Base-by-base conservation (phyloP, 2,888 invertebrate species). In the Parelbella ahira region DNA sequence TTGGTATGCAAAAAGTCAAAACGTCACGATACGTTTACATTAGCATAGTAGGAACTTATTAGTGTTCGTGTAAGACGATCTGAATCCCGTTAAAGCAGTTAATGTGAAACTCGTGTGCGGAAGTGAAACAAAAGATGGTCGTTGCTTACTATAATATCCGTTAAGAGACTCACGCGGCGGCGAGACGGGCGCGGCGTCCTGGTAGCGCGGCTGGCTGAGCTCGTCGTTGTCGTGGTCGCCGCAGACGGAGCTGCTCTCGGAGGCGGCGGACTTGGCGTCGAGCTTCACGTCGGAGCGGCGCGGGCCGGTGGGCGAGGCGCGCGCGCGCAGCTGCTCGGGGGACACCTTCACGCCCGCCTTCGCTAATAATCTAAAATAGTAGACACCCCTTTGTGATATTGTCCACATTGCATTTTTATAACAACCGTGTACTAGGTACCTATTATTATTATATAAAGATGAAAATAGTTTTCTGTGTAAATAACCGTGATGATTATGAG, bases 271-370 rank as follows among this genome's bases (percentile, higher is more conserved):
- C 60, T 94, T 93, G 15, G 94, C 90, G 62, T 95, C 95, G 52
- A 95, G 75, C 64, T 94, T 92, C 58, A 93, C 91, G 67, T 94
- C 94, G 4, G 92, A 92, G 28, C 93, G 89, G 6, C 93, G 88
- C 1, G 94, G 93, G 2, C 95, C 95, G 1, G 96, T 96, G 0
- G 96, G 95, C 0, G 96, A 96, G 0, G 95, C 95, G 13, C 96
- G 89, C 0, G 96, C 95, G 20, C 95, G 84, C 10, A 96, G 74
- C 66, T 96, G 95, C 8, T 95, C 95, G 0, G 95, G 91, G 3
- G 93, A 93, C 37, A 95, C 94, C 73, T 95, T 95, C 4, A 96
- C 94, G 4, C 96, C 96, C 0, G 96, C 96, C 73, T 96, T 96
- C 20, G 95, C 95, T 50, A 96, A 81, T 48, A 96, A 83, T 50